Evolutionary conservation across 1,140 invertebrate species (phyloP).

Genomic region (Bombus waltoni): DNA sequence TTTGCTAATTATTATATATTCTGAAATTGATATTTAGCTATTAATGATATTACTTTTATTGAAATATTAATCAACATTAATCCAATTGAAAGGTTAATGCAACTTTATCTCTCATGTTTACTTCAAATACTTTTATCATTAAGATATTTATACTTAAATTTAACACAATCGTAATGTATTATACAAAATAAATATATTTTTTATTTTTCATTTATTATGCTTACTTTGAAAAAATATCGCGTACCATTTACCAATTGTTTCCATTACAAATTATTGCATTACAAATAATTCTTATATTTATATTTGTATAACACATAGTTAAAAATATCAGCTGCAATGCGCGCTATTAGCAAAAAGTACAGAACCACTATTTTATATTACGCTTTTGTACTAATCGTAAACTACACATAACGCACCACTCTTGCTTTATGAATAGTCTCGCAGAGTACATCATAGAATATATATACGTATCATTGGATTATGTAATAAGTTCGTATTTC

Average conservation of each 20-base stretch:
- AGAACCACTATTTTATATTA: neutral
- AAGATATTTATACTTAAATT: neutral
- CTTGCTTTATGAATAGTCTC: conserved; percentile 2
- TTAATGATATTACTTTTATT: neutral
- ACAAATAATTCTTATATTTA: neutral
- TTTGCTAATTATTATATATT: too few relatives aligned
- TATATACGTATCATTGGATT: neutral
- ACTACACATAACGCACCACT: neutral
- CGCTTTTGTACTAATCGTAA: conserved; percentile 7
- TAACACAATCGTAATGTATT: too few relatives aligned
- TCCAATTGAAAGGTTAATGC: neutral
- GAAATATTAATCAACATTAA: neutral
- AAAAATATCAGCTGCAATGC: neutral
- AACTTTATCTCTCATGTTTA: neutral
- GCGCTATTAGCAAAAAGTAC: neutral
- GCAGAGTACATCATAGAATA: neutral
- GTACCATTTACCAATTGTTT: neutral
- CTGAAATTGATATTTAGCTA: too few relatives aligned
- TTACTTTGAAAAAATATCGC: neutral
- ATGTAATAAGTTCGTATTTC: neutral
- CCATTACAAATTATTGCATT: neutral
- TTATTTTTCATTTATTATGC: neutral
- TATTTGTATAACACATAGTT: neutral
- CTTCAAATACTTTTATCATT: neutral
- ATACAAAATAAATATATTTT: neutral